These are phyloP conservation scores for Pogonomyrmex barbatus DNA, from an alignment of 1,140 invertebrate species.

Conservation along the genomic window DNA sequence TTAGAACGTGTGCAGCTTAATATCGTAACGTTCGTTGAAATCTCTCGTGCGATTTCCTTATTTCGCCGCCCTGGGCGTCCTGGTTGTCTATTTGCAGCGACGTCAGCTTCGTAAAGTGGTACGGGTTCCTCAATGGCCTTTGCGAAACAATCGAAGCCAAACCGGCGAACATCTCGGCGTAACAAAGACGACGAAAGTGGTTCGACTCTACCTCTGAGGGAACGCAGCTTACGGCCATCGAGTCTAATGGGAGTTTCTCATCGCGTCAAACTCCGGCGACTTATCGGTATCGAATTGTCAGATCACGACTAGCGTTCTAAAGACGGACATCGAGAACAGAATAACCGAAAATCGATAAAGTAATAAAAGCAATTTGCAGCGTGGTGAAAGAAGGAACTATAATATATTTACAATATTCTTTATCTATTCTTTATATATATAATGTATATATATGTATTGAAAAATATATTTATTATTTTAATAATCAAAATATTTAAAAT, in stretches of 20 bases:
- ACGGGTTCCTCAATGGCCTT: conserved; percentile 55
- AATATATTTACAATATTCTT: neutral
- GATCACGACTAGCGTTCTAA: conserved; percentile 36
- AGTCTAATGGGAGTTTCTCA: conserved; percentile 64
- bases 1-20: conserved; percentile 42
- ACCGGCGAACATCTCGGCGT: conserved; percentile 44
- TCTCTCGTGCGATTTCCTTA: conserved; percentile 67
- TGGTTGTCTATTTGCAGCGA: conserved; percentile 42
- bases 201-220: conserved; percentile 53
- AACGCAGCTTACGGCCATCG: conserved; percentile 60
- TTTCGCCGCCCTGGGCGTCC: conserved; percentile 21
- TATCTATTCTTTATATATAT: neutral
- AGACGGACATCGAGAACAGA: conserved; percentile 1
- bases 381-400: neutral
- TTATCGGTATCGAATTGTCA: conserved; percentile 59
- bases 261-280: conserved; percentile 61
- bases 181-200: conserved; percentile 41
- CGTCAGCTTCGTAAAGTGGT: conserved; percentile 49
- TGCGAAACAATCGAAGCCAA: conserved; percentile 60
- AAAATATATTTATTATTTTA: conserved; percentile 11
- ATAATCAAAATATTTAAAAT: neutral
- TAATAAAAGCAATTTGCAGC: conserved; percentile 21
- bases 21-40: conserved; percentile 68
- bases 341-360: conserved; percentile 49
- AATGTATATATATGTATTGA: neutral